A percentile compares a stretch with the other conserved stretches of the same genome.
These are phyloP conservation scores for Notarius lentiginosus DNA, from an alignment of 2,113 vertebrate species.

Conservation along the genomic window DNA sequence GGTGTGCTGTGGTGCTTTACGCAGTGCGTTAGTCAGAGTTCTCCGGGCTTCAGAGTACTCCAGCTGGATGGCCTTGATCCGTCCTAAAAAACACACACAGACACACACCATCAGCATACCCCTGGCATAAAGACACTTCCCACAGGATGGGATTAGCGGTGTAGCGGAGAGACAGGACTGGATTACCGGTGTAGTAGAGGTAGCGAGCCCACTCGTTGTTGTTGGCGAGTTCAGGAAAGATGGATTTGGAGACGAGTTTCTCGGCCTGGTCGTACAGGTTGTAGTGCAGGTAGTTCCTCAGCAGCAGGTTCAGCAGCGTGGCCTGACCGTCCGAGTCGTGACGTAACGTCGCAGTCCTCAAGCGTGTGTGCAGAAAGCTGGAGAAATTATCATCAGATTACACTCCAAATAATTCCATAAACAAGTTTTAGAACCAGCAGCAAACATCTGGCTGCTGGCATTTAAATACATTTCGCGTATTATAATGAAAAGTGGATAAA, in stretches of 20 bases:
- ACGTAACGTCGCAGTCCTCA: slow-evolving; percentile 90
- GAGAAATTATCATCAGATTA: not conserved
- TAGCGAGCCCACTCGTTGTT: slow-evolving; percentile 99
- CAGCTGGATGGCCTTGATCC: slow-evolving; percentile 97
- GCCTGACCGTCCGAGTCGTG: slow-evolving; percentile 94
- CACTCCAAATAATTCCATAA: not conserved
- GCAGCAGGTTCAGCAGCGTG: slow-evolving; percentile 91
- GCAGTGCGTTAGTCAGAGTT: slow-evolving; percentile 93
- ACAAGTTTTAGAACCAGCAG: not conserved
- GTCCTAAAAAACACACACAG: slow-evolving; percentile 71
- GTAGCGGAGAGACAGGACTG: slow-evolving; percentile 77
- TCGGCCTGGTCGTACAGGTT: slow-evolving; percentile 97
- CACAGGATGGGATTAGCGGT: not conserved
- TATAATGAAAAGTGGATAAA: not conserved
- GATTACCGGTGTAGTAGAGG: slow-evolving; percentile 94
- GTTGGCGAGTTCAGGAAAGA: slow-evolving; percentile 95
- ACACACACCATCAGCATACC: no score
- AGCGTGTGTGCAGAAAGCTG: slow-evolving; percentile 88
- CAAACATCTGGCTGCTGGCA: not conserved
- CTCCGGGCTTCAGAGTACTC: slow-evolving; percentile 92
- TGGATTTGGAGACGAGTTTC: slow-evolving; percentile 94
- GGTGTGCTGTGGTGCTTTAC: slow-evolving; percentile 95
- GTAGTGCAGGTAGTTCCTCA: slow-evolving; percentile 95
- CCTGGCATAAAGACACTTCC: no score
- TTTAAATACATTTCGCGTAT: not conserved